Conservation (phyloP, 2,888 invertebrate genomes). For the Stenchaetothrips biformis region DNA sequence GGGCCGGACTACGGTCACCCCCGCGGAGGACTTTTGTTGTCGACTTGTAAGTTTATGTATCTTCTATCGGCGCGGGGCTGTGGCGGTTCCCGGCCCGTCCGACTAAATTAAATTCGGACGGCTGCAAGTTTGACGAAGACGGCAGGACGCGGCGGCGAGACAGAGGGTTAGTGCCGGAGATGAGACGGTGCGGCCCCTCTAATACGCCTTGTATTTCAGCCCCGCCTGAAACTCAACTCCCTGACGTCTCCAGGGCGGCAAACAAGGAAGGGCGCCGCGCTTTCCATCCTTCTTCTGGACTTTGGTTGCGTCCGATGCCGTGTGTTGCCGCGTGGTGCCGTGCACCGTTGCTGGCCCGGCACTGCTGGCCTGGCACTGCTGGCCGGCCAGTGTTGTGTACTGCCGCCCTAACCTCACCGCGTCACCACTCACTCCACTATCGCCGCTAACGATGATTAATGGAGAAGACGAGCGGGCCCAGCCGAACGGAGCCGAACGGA, state of each 20-base stretch:
- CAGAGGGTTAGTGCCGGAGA: too few species aligned
- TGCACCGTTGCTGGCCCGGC: neutral
- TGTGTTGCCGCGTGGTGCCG: neutral
- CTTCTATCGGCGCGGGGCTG: neutral
- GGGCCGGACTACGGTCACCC: neutral
- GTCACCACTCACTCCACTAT: constrained; percentile 17
- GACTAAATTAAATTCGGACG: constrained; percentile 13
- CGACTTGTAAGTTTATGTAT: constrained; percentile 17
- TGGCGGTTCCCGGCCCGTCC: neutral
- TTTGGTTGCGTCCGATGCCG: too few species aligned
- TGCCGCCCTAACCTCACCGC: constrained; percentile 3
- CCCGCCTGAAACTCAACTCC: too few species aligned
- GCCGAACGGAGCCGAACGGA: neutral
- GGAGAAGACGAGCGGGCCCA: neutral
- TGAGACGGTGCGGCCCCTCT: too few species aligned
- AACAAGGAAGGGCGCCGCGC: too few species aligned
- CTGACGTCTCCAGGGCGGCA: too few species aligned
- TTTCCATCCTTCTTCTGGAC: too few species aligned
- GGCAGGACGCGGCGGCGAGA: too few species aligned
- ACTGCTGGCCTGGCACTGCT: neutral
- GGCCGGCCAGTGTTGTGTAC: neutral
- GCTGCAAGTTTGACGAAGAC: neutral
- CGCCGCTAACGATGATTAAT: constrained; percentile 21
- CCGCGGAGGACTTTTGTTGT: constrained; percentile 17
- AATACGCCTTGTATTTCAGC: too few species aligned